Base-by-base conservation (phyloP, 1,140 invertebrate species). In the Chelonus insularis region DNA sequence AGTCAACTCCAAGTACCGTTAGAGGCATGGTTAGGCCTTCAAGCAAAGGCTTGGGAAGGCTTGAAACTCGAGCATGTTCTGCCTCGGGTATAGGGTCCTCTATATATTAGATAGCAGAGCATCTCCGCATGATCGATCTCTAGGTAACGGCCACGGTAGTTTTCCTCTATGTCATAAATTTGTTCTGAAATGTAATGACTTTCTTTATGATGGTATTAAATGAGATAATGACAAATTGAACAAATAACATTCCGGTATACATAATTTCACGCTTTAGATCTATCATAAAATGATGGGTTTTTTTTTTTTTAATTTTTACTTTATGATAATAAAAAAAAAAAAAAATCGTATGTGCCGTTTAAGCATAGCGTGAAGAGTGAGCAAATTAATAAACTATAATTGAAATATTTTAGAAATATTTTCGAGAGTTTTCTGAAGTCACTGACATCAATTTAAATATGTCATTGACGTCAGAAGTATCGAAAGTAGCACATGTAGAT, bases 391-490 rank as follows among this genome's bases (percentile, higher is more conserved):
- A 50, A 25, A 25, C 4, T 1, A 25, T 25, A 25, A 21, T 25
- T 29, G 23, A 25, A 9, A 45, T 6, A 18, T 16, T 43, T 32
- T 48, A 32, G 45, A 25, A n/a, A 58, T 43, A 47, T 34, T 14
- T 58, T 58, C 34, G 23, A 58, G 23, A 48, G 21, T 41, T 39
- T 58, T 58, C 43, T 58, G 41, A 48, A 47, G 43, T 18, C 8
- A 41, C 11, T 47, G 41, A 23, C n/a, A 23, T 23, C n/a, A 23
- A 45, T 45, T 43, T n/a, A n/a, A 29, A 45, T 32, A 7, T 29
- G 25, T 29, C 25, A 29, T 4, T 45, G 18, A 16, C 39, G 41
- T 43, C 14, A 47, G 45, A 48, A 16, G 14, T 48, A 12, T 57
- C 12, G 41, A 47, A 29, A 47, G 23, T 57, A 20, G 43, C 32